Base-by-base conservation (phyloP, 2,797 vertebrate species). In the Pangasius krempfi region DNA sequence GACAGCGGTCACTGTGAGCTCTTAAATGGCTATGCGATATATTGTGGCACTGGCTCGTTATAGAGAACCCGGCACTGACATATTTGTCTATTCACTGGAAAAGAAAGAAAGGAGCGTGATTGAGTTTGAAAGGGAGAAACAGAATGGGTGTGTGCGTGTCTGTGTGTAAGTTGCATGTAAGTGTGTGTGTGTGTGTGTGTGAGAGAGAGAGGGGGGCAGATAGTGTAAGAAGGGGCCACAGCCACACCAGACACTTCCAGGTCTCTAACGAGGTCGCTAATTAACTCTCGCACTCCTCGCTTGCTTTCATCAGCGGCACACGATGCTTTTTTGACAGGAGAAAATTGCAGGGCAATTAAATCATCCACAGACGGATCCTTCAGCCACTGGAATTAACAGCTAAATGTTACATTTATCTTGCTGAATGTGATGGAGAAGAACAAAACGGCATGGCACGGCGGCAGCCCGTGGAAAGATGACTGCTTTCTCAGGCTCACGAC, bases 321-420 rank as follows among this genome's bases (percentile, higher is more conserved):
- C 94, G 92, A 95, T 95, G 94, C 94, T 96, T 96, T 95, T 96
- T 95, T 95, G 95, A 96, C 95, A 94, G 95, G 93, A 94, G 95
- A 95, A 96, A 96, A 96, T 96, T 96, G 96, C 93, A 80, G 94
- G 93, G 93, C 96, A 96, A 96, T 97, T 96, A 96, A 96, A 96
- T 96, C 94, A 96, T 96, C 94, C 95, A 94, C 94, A 96, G 96
- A 94, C 92, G 93, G 95, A 94, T 95, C 95, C 95, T 96, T 95
- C 93, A 95, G 95, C 95, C 95, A 93, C 94, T 94, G 95, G 93
- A 95, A 94, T 95, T 94, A 96, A 94, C 94, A 92, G 95, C 95
- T 95, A 95, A 95, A 96, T 95, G 95, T 95, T 95, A 94, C 95
- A 94, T 94, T 94, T 94, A 94, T 93, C 94, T 93, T 90, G 88